Evolutionary conservation across 2,113 vertebrate genomes (phyloP), one percentile per base, ranked within the genome.

Genomic region (Vombatus ursinus): DNA sequence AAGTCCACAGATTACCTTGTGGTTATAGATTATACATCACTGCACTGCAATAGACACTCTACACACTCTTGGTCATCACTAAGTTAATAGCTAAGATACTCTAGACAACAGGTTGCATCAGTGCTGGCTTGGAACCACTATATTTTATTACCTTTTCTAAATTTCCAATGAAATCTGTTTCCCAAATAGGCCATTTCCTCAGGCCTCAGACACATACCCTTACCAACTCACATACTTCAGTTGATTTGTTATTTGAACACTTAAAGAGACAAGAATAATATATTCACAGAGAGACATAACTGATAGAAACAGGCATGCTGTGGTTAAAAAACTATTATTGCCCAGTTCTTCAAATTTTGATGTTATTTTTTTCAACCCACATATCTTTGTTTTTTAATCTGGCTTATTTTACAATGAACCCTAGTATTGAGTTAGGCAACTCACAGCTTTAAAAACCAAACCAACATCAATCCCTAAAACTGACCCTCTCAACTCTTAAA

Each of bases 111-210:
- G 50, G 44, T 54, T 96, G 91, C 49, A 50, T 94, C 1, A 49
- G 90, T 90, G 91, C 25, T 95, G 61, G 91, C 53, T 91, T 54
- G 50, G 0, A 47, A 89, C 50, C 90, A 96, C 50, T 52, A 48
- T 5, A 23, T 91, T 93, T 96, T 89, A 97, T n/a, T 89, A 77
- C 12, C n/a, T 49, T 50, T 96, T 98, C 93, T 52, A 96, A 97
- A 93, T 95, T 93, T 77, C 94, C 90, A 96, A 51, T 93, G 95
- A 96, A 92, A 51, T 89, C 19, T n/a, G 48, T 50, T 96, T 96
- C 68, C 68, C 68, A 54, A 52, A 95, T 54, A 90, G 90, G 61
- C 91, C 31, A 52, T 0, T 48, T 92, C 94, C 96, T 95, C 37
- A 23, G 93, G 68, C 44, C 53, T 95, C 61, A 92, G 8, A n/a